Evolutionary conservation across 2,797 vertebrate species (phyloP), one percentile per base, ranked within the genome.

Genomic region (Pelobates cultripes): DNA sequence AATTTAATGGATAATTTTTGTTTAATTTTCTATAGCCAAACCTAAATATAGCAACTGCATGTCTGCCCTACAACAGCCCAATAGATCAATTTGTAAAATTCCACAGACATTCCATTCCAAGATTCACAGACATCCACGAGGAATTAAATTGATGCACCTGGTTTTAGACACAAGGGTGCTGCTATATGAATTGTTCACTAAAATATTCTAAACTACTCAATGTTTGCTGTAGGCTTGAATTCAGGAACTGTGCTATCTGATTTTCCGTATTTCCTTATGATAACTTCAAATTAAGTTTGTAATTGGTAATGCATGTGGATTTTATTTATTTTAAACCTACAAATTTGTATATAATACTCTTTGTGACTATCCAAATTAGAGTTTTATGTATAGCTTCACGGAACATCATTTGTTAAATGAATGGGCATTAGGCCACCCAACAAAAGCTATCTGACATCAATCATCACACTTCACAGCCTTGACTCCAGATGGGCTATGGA

Each of bases 401-500:
- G 80, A 82, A 82, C 73, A 72, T 60, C 60, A 73, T 70, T 83
- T 79, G 73, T 80, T 84, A 84, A 84, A 80, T 79, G 82, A 84
- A 57, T 79, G 82, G 77, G 82, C 82, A 84, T 74, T 84, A 84
- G 82, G 82, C 82, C 82, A 84, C 82, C 68, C 77, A 76, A 80
- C 82, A 79, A 84, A 64, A 84, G 75, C 77, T 84, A 79, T 84
- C 82, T 80, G 82, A 84, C 82, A 84, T 84, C 82, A 84, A 84
- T 84, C 82, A 84, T 84, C 77, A 72, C 82, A 84, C 82, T 84
- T 84, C 82, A 76, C 77, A 84, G 82, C 77, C 82, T 84, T 84
- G 73, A 84, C 82, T 84, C 82, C 82, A 84, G 82, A 84, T 84
- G 82, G 82, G 82, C 68, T 72, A 72, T 79, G 82, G 77, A 80